Percentiles rank a stretch among this genome's conserved stretches.
Evolutionary conservation across 2,888 invertebrate species (phyloP).

Genomic region (Flabesymbios commensalis): DNA sequence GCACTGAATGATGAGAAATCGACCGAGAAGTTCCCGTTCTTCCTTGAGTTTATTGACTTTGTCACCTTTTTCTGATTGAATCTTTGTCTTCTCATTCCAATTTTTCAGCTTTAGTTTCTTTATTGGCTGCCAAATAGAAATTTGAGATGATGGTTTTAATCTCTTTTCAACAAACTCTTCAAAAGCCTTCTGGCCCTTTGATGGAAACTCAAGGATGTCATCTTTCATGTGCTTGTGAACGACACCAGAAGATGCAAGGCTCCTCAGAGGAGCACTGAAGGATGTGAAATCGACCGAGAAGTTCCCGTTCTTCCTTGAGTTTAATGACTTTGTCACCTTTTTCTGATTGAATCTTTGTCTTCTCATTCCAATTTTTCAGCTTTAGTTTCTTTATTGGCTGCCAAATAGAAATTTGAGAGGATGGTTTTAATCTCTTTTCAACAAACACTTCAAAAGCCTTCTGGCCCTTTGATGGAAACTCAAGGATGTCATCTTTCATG

Average conservation of each 20-base stretch:
- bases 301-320: no score
- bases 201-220: constrained; percentile 7
- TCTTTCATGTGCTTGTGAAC: constrained; percentile 1
- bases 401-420: constrained; percentile 1
- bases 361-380: no score
- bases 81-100: neutral
- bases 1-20: no score
- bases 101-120: constrained; percentile 4
- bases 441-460: constrained; percentile 11
- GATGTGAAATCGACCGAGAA: no score
- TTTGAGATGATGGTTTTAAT: neutral
- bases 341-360: no score
- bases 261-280: no score
- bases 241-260: constrained; percentile 4
- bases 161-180: constrained; percentile 6
- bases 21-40: neutral
- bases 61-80: neutral
- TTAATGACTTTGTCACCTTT: no score
- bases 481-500: constrained; percentile 7
- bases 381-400: constrained; percentile 1
- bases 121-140: constrained; percentile 2
- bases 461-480: constrained; percentile 9
- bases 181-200: constrained; percentile 14
- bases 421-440: neutral
- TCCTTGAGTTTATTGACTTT: neutral